Base-by-base conservation (phyloP, 1,140 invertebrate genomes). In the Drosophila lacteicornis region DNA sequence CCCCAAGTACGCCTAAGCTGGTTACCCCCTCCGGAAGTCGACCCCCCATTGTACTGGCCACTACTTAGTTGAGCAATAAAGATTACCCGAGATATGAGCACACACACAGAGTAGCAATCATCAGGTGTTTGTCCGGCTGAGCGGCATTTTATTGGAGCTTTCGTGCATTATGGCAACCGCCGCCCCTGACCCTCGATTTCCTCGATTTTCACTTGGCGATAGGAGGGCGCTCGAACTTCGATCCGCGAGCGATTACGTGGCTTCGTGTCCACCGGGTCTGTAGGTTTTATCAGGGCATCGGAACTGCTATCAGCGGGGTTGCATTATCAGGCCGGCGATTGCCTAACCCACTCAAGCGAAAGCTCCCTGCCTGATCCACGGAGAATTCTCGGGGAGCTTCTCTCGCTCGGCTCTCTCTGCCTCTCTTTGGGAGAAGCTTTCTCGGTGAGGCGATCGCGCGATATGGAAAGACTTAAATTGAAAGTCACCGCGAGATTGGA, bases 391-490 rank as follows among this genome's bases (percentile, higher is more conserved):
- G 5, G 12, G 40, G 66, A 65, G 66, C 66, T 53, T 27, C 60
- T 19, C 15, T n/a, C 9, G 8, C 36, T 22, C 17, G 38, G 22
- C 33, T 36, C 65, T 58, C 46, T 9, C 30, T 0, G 30, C 4
- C 45, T 15, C 62, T 67, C 49, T 47, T 4, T 13, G 19, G 7
- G 19, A 50, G 46, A 59, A 84, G 76, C 76, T 79, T 79, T 69
- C 46, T 45, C 57, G 25, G 25, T 22, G 27, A 13, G 46, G 51
- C 78, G 79, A 90, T 85, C 81, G 85, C 59, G 68, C 67, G 69
- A 70, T 61, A 51, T 77, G 78, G 62, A 82, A 90, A 70, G 82
- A 91, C 75, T 91, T 91, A 91, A 91, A 91, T 91, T 91, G 74
- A 80, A 80, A 70, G 79, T 53, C 70, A 55, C 51, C 73, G 56